Evolutionary conservation across 2,888 invertebrate genomes (phyloP).

Genomic region (Polydrusus tereticollis): DNA sequence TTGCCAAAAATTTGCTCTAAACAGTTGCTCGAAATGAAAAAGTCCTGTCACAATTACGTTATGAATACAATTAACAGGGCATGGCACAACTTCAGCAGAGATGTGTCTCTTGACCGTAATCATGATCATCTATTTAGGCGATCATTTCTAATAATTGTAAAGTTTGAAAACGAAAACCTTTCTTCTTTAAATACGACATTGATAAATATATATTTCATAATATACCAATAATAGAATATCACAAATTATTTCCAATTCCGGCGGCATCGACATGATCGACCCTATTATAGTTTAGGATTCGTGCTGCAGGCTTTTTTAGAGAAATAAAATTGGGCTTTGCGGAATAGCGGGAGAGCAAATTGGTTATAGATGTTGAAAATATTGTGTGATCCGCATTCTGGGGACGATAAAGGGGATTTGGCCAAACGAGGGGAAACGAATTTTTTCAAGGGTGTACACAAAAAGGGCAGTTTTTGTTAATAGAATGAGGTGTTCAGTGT

Average conservation of each 20-base stretch:
- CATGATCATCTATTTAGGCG: too few relatives aligned
- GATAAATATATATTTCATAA: not conserved
- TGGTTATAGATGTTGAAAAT: conserved; percentile 47
- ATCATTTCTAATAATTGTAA: too few relatives aligned
- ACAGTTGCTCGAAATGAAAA: too few relatives aligned
- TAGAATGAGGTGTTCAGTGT: conserved; percentile 12
- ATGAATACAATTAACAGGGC: too few relatives aligned
- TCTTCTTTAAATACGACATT: too few relatives aligned
- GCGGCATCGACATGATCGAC: conserved; percentile 23
- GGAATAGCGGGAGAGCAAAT: conserved; percentile 35
- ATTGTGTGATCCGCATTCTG: conserved; percentile 43
- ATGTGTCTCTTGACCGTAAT: too few relatives aligned
- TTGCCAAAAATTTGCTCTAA: too few relatives aligned
- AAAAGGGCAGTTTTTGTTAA: conserved; percentile 16
- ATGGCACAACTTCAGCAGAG: too few relatives aligned
- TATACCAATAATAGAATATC: conserved; percentile 9
- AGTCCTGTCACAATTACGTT: too few relatives aligned
- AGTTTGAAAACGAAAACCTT: too few relatives aligned
- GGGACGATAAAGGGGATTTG: conserved; percentile 34
- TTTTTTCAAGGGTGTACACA: conserved; percentile 25
- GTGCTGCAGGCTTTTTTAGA: conserved; percentile 28
- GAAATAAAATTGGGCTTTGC: conserved; percentile 39
- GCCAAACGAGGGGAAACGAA: conserved; percentile 24
- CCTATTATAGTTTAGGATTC: conserved; percentile 38
- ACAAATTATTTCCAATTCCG: conserved; percentile 33